Evolutionary conservation across 23 tunicate species (phyloP).

Genomic region (Botrylloides violaceus): DNA sequence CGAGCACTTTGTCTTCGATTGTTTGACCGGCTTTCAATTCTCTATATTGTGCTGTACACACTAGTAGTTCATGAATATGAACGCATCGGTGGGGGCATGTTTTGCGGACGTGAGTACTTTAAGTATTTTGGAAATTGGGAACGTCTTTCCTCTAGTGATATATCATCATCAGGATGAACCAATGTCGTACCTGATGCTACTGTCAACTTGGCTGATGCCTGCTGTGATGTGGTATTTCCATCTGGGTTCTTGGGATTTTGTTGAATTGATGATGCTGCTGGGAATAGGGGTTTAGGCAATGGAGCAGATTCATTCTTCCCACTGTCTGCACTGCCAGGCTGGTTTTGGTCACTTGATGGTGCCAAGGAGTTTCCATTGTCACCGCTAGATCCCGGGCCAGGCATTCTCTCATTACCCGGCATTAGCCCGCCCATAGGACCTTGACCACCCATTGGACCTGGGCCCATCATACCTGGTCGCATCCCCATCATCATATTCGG

Average conservation of each 20-base stretch:
- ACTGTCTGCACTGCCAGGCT: background rate
- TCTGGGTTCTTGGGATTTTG: slow-evolving; percentile 26
- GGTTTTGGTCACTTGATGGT: background rate
- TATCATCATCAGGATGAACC: slow-evolving; percentile 90
- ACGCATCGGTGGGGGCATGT: slow-evolving; percentile 19
- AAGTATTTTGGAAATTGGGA: slow-evolving; percentile 32
- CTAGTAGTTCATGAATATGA: background rate
- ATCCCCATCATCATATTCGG: slow-evolving; percentile 57
- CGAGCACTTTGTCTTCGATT: too few species aligned
- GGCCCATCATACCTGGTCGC: slow-evolving; percentile 26
- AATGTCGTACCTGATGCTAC: slow-evolving; percentile 55
- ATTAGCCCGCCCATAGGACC: slow-evolving; percentile 6
- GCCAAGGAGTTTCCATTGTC: background rate
- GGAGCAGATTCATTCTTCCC: slow-evolving; percentile 1
- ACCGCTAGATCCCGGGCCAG: background rate
- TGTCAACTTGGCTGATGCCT: slow-evolving; percentile 29
- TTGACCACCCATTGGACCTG: slow-evolving; percentile 26
- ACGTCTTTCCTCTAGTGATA: slow-evolving; percentile 82
- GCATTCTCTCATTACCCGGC: slow-evolving; percentile 8
- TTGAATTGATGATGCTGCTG: slow-evolving; percentile 80
- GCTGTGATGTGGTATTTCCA: slow-evolving; percentile 5
- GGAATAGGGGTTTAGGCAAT: slow-evolving; percentile 81
- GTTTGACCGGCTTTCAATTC: too few species aligned
- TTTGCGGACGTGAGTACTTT: background rate
- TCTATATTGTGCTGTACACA: too few species aligned